These are phyloP conservation scores for Copsychus sechellarum DNA, from an alignment of 2,113 vertebrate species.

Conservation along the genomic window DNA sequence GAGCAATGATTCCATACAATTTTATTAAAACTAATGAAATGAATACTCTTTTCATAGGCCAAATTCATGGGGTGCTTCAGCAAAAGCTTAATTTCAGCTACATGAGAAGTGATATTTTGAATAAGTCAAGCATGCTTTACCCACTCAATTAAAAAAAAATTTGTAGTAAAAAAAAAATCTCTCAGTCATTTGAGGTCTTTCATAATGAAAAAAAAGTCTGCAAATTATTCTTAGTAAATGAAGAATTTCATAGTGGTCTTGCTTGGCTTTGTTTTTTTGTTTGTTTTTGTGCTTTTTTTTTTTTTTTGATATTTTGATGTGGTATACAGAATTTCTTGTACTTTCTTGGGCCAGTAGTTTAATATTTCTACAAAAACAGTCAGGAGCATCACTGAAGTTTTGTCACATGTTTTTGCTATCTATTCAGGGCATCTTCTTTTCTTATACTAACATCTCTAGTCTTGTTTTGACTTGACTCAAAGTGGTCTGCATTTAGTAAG, in stretches of 20 bases:
- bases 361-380: not conserved
- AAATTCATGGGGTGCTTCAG: not conserved
- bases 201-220: not conserved
- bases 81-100: slow-evolving; percentile 21
- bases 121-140: slow-evolving; percentile 32
- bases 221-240: not conserved
- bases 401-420: not conserved
- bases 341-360: not conserved
- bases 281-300: too few relatives aligned
- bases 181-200: not conserved
- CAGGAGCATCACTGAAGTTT: not conserved
- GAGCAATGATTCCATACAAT: not conserved
- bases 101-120: slow-evolving; percentile 3
- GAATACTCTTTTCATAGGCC: not conserved
- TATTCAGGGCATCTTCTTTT: not conserved
- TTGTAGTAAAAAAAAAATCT: not conserved
- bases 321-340: not conserved
- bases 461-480: not conserved
- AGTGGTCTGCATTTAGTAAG: not conserved
- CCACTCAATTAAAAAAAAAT: not conserved
- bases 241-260: not conserved
- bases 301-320: not conserved
- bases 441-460: not conserved
- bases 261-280: not conserved
- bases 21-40: slow-evolving; percentile 36